Evolutionary conservation across 2,797 vertebrate species (phyloP), one percentile per base, ranked within the genome.

Genomic region (Micrastur ruficollis): DNA sequence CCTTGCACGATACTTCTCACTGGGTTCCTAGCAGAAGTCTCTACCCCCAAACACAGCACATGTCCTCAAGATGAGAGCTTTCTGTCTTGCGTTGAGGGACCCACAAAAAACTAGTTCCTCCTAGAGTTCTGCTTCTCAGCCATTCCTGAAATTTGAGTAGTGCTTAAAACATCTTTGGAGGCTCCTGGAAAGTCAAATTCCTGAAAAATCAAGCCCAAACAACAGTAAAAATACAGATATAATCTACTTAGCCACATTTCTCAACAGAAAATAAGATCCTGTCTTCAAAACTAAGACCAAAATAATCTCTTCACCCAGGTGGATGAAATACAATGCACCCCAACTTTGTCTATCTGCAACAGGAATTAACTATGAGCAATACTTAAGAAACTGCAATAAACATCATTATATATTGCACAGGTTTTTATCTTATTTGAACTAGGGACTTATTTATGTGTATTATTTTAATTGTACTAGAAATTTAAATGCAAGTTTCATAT

Each of bases 81-180:
- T 65, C 42, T 78, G 47, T 29, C 26, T 81, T 8, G 59, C 4
- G 20, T 1, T 42, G 34, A 81, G 2, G 5, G 7, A 67, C 17
- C 50, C 25, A 5, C 81, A 72, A 75, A 65, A n/a, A 20, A 29
- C 7, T 8, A 6, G 1, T 23, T 75, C 27, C 49, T 0, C 0
- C 9, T 49, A 11, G 9, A 72, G 15, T 79, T 75, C 42, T 62
- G 38, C 18, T 76, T 85, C 46, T 75, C 71, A 70, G 42, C 8
- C 59, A 31, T 38, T 42, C 58, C 26, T 65, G 53, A 86, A 71
- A 67, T 53, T 25, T 12, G 12, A 2, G 9, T 18, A 52, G 34
- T 29, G 40, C 53, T 63, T 49, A 55, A 83, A 81, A 50, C 14
- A 44, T 22, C 13, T 74, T 55, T 44, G 25, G 25, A 87, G 31